Evolutionary conservation across 2,797 vertebrate genomes (phyloP), one percentile per base, ranked within the genome.

Genomic region (Scolopax bukidnonensis): DNA sequence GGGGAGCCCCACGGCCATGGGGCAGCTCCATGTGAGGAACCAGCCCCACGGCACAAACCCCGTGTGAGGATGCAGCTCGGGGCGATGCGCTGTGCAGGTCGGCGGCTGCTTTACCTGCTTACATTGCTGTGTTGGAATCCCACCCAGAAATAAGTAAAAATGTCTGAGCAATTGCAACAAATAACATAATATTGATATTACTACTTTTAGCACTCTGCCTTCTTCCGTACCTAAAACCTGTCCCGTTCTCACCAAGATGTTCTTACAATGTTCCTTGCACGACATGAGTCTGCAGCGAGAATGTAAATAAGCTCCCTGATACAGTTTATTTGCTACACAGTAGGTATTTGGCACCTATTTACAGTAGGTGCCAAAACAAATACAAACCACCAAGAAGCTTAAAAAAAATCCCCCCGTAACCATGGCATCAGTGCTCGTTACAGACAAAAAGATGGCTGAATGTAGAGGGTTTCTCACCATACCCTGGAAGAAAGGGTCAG

Each of bases 41-140:
- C 18, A 3, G 41, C 4, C 8, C 41, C 24, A 15, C 25, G 5
- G 45, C 5, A 16, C 15, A 5, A 41, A 57, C 36, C 23, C 11
- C 25, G 12, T 17, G 6, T 1, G 0, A 33, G 15, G 40, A 41
- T 13, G 25, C 20, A 6, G 18, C 1, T 0, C 16, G 53, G 13
- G 61, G 61, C 8, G 15, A 63, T 4, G 19, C 1, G 36, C 73
- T 47, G 2, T 2, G 27, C n/a, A 24, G 30, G 36, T 41, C 67
- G 47, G 64, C 69, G 65, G 74, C 50, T 56, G 30, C 30, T 32
- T 61, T 13, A 30, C 70, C 47, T 11, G 20, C 25, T 61, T 16
- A 28, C 47, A 27, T 9, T 27, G 38, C 2, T 11, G 38, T 4
- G 12, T 19, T 56, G 33, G 4, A 47, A 68, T 51, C n/a, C 28